Base-by-base conservation (phyloP, 2,113 vertebrate genomes). In the Sinocyclocheilus rhinocerous region DNA sequence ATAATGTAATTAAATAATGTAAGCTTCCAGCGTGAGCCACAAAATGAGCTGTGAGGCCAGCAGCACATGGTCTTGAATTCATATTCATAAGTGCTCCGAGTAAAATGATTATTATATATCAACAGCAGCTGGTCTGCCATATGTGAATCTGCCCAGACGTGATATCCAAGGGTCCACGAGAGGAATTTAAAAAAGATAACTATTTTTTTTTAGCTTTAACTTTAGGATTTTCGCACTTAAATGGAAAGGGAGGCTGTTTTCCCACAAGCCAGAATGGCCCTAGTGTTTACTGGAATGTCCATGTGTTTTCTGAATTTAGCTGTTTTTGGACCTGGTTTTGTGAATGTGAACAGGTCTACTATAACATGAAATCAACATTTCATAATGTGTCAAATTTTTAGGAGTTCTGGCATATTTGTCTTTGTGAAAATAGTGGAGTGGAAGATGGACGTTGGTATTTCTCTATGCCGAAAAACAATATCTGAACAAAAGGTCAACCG, bases 51-150 rank as follows among this genome's bases (percentile, higher is more conserved):
- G 75, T n/a, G 79, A 59, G 52, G 45, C 78, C 69, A 69, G 78
- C 69, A 69, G 78, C 67, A 79, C 81, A 26, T 42, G 70, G 65
- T 75, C 73, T 75, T 61, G 67, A 29, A 81, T 86, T 86, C 61
- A 63, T 73, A 81, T 87, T 90, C 87, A 84, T 55, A 26, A 76
- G 81, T 72, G 82, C 76, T 73, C 84, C 12, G 63, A 82, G 81
- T 42, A 50, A 84, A 87, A 81, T 67, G 20, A 87, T 83, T 80
- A 81, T 83, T 76, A 83, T 88, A 86, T 87, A 88, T 90, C 83
- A 83, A 77, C 80, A 75, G 79, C 91, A 90, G 87, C 86, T 89
- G 89, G 81, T 85, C 59, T 84, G 65, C 84, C 85, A 89, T 89
- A 84, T 90, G 87, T 81, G 86, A 10, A 76, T 84, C 36, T 87